phyloP scores from a whole-genome alignment of 2,113 vertebrate species.

The Hipposideros armiger region DNA sequence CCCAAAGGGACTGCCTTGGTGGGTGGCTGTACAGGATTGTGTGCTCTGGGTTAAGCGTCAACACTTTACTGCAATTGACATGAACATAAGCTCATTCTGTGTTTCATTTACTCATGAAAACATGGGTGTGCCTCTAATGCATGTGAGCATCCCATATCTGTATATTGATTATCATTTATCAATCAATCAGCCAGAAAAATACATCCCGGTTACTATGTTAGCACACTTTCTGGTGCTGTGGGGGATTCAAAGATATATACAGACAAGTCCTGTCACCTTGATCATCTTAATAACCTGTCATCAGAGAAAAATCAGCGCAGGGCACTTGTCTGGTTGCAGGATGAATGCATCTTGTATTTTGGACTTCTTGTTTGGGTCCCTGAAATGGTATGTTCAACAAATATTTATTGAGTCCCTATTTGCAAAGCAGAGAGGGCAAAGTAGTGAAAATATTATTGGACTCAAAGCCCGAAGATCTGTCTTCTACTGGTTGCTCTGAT shows the following conservation, averaged over 20 bases:
- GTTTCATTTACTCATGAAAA: background rate
- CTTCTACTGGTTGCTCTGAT: background rate
- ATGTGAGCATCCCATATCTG: too few species aligned
- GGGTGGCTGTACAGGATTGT: too few species aligned
- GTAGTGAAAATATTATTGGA: background rate
- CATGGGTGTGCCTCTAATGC: background rate
- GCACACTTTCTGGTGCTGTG: background rate
- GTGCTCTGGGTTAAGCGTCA: background rate
- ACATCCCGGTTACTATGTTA: background rate
- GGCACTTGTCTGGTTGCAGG: background rate
- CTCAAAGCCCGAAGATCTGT: background rate
- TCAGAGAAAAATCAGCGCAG: background rate
- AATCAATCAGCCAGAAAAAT: background rate
- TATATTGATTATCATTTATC: background rate
- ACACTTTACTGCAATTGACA: background rate
- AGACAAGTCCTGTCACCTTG: background rate
- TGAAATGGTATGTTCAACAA: constrained; percentile 30
- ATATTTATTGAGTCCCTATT: background rate
- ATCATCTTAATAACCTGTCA: background rate
- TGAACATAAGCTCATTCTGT: background rate
- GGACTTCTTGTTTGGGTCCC: background rate
- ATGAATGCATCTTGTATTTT: constrained; percentile 24
- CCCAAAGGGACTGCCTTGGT: background rate
- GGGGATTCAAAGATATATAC: background rate
- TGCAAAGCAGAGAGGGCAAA: constrained; percentile 7